Evolutionary conservation across 2,888 invertebrate genomes (phyloP).

Genomic region (Tenthredo scrophulariae): DNA sequence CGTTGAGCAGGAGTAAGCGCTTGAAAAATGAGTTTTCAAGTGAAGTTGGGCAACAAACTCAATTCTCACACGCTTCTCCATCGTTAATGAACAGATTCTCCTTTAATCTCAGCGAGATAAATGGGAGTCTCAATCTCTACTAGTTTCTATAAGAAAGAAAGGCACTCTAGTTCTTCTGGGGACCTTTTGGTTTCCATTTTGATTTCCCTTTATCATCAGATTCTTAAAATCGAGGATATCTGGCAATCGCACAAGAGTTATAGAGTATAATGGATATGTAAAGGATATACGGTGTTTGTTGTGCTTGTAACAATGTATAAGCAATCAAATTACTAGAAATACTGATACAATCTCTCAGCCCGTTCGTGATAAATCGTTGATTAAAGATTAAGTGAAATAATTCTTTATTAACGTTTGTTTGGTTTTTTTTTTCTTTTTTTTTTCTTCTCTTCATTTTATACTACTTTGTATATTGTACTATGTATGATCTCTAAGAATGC

Average conservation of each 20-base stretch:
- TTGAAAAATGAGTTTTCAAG: too few species aligned
- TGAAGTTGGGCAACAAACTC: too few species aligned
- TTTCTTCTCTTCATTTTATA: constrained; percentile 76
- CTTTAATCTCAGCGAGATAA: background rate
- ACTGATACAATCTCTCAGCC: constrained; percentile 56
- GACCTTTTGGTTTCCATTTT: background rate
- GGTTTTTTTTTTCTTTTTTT: constrained; percentile 74
- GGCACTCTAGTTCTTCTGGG: background rate
- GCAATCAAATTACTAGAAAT: constrained; percentile 57
- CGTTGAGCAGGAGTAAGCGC: too few species aligned
- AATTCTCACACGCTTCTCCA: too few species aligned
- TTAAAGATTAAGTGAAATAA: constrained; percentile 66
- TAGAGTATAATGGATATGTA: background rate
- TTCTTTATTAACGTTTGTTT: constrained; percentile 75
- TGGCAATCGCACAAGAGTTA: background rate
- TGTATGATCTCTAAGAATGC: constrained; percentile 77
- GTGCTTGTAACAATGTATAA: background rate
- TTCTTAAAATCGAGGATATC: background rate
- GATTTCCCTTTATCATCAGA: background rate
- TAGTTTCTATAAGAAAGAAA: background rate
- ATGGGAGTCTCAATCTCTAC: background rate
- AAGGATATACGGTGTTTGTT: background rate
- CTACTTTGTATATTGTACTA: constrained; percentile 77
- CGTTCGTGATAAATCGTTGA: constrained; percentile 68
- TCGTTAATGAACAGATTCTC: background rate